A percentile compares a stretch with the other conserved stretches of the same genome.
Evolutionary conservation across 2,797 vertebrate species (phyloP).

Genomic region (Gobio occitaniae): DNA sequence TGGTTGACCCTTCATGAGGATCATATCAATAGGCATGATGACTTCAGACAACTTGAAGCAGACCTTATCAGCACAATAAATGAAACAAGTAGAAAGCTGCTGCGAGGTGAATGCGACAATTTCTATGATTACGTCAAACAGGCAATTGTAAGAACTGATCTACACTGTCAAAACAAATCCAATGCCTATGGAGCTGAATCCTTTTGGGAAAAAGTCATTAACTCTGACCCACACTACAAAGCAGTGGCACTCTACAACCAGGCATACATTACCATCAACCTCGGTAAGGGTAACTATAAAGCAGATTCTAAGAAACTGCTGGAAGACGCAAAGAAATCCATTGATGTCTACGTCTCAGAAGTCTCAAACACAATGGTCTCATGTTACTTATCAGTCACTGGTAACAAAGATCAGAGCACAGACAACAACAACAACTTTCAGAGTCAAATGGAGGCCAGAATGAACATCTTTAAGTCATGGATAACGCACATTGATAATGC

Average conservation of each 20-base stretch:
- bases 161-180: conserved; percentile 47
- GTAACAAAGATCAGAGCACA: conserved; percentile 38
- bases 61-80: conserved; percentile 40
- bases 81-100: conserved; percentile 10
- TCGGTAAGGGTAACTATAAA: no score
- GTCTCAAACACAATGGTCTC: conserved; percentile 46
- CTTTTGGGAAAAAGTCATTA: conserved; percentile 50
- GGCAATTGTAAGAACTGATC: conserved; percentile 53
- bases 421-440: conserved; percentile 50
- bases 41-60: conserved; percentile 20
- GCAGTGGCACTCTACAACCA: conserved; percentile 62
- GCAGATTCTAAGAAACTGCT: no score
- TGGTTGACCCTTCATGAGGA: conserved; percentile 60
- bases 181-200: conserved; percentile 49
- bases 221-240: conserved; percentile 48
- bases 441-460: conserved; percentile 53
- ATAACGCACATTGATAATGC: conserved; percentile 38
- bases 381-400: conserved; percentile 45
- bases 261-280: no score
- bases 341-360: no score
- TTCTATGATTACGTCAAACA: conserved; percentile 60
- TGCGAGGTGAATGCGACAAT: conserved; percentile 37
- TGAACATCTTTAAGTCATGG: conserved; percentile 57
- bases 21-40: conserved; percentile 52
- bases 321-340: no score